Base-by-base conservation (phyloP, 2,888 invertebrate species). In the Andrena bicolor region DNA sequence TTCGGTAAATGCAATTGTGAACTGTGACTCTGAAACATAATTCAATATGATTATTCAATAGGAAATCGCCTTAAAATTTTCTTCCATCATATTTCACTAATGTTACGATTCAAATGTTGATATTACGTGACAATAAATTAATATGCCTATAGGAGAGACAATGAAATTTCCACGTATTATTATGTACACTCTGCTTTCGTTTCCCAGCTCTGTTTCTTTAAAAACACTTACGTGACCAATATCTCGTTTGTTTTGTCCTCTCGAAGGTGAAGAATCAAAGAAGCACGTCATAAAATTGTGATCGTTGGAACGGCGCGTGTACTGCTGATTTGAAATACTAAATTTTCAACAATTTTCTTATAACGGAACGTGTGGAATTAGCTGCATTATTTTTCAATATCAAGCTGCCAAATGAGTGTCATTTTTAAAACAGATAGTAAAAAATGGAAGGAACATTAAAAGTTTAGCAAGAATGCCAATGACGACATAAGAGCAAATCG, bases 101-200 rank as follows among this genome's bases (percentile, higher is more conserved):
- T 53, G 41, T 32, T 48, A 26, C 53, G 51, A 35, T 20, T 20
- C 10, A 48, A 30, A 48, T n/a, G 7, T 20, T 49, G 26, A 26
- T 71, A 8, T 65, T 69, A 56, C 26, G 20, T 58, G 8, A 41
- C 4, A 65, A 70, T 65, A 76, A 63, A 65, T 78, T 68, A 82
- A 56, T 77, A 58, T 72, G 13, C 8, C 8, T 56, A 80, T 51
- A 35, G 13, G 28, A 26, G 64, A 58, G 56, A 58, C 63, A 48
- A 26, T 63, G 30, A 51, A 41, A 60, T 74, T 73, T 73, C n/a
- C 69, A 76, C 6, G 28, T n/a, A 72, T 60, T 63, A 53, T 76
- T 74, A 78, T 79, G 48, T 70, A 76, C 41, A 77, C 65, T 56
- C 10, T 48, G 51, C 41, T 49, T 61, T 49, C 10, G 32, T 63